Base-by-base conservation (phyloP, 2,797 vertebrate species). In the Sebastes nivosus region DNA sequence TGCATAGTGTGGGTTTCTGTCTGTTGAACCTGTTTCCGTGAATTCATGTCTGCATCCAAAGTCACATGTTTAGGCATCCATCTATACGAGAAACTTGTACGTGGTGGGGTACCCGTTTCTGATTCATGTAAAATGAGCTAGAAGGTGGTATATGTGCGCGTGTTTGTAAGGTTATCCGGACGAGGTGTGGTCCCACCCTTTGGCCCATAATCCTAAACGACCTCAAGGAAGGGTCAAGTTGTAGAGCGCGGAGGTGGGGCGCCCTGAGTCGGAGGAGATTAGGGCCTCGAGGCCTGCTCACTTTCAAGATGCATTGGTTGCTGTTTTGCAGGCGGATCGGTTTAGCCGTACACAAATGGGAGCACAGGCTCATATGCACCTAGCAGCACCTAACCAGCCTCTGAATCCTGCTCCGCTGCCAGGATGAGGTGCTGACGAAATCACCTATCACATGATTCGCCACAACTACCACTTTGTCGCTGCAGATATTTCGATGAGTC, bases 401-500 rank as follows among this genome's bases (percentile, higher is more conserved):
- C 72, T 16, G 77, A 77, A 67, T 83, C 65, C 24, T 24, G 8
- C 67, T 12, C 58, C 59, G 10, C 63, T 75, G 79, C 66, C 85
- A 81, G 36, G 24, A 52, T 24, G 76, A 78, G 75, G 67, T 67
- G 74, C 83, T 84, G 78, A 88, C 24, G 46, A 88, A 81, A 87
- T 50, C 70, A 68, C 57, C 24, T 38, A 82, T 88, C 80, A 67
- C 61, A 76, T 87, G 64, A 84, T 81, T 70, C 77, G 24, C 75
- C 29, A 13, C 67, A 52, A 36, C 63, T 77, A 42, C 77, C 12
- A 57, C 52, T 54, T 58, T 14, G 79, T 30, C 1, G 4, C 77
- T 42, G 59, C 81, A 67, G 64, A 79, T 86, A 81, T 90, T 92
- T 81, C 84, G 93, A 90, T 87, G 88, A 91, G 88, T 94, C 91